Evolutionary conservation across 1,140 invertebrate species (phyloP).

Genomic region (Heliconius himera): DNA sequence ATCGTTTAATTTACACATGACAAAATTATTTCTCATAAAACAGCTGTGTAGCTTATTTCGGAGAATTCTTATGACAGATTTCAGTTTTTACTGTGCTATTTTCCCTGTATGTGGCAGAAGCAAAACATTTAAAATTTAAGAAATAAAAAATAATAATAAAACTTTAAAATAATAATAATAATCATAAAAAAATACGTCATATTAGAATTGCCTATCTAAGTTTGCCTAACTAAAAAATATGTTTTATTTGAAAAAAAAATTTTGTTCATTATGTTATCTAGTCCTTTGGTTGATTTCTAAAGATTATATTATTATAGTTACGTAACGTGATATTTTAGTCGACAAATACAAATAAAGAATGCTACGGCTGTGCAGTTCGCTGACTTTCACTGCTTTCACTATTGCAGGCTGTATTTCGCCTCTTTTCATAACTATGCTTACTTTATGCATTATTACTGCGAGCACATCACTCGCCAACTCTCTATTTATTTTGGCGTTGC

Average conservation of each 20-base stretch:
- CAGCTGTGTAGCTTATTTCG: slow-evolving; percentile 28
- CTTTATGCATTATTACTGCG: slow-evolving; percentile 50
- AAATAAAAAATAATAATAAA: too few species aligned
- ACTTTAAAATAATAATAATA: too few species aligned
- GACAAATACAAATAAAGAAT: slow-evolving; percentile 52
- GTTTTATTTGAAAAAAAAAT: too few species aligned
- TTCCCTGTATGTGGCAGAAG: slow-evolving; percentile 31
- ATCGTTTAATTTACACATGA: background rate
- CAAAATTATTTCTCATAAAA: background rate
- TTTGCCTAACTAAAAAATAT: too few species aligned
- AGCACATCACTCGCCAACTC: slow-evolving; percentile 53
- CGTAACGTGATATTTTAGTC: slow-evolving; percentile 6
- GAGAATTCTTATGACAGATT: slow-evolving; percentile 39
- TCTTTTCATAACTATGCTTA: slow-evolving; percentile 52
- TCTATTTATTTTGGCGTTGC: slow-evolving; percentile 73
- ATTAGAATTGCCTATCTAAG: too few species aligned
- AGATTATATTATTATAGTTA: slow-evolving; percentile 9
- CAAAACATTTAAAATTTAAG: slow-evolving; percentile 28
- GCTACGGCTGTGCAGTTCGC: slow-evolving; percentile 43
- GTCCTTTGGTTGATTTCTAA: background rate
- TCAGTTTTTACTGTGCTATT: slow-evolving; percentile 27
- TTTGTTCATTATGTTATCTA: background rate
- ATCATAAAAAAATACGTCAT: too few species aligned
- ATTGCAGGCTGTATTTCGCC: slow-evolving; percentile 58
- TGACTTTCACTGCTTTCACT: slow-evolving; percentile 79